A percentile compares a stretch with the other conserved stretches of the same genome.
Conservation (phyloP, 92 coral and sea anemone species). For the Galaxea fascicularis region DNA sequence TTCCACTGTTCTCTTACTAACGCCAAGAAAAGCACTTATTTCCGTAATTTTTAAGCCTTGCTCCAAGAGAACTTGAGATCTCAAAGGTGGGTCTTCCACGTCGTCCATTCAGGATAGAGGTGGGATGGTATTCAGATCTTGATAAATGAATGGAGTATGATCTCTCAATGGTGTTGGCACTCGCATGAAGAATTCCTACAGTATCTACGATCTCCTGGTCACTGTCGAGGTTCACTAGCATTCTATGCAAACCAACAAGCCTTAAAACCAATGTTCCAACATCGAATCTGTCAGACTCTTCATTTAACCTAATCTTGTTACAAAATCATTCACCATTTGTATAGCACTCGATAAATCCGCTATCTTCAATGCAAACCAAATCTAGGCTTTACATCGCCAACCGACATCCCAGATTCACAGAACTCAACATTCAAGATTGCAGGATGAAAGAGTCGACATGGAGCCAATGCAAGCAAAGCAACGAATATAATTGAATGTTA, state of each 20-base stretch:
- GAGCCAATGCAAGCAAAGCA: neutral
- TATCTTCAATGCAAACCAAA: constrained; percentile 11
- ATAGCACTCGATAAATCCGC: constrained; percentile 28
- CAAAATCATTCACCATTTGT: constrained; percentile 25
- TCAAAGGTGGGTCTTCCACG: constrained; percentile 50
- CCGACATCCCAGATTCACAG: constrained; percentile 46
- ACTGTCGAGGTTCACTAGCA: constrained; percentile 41
- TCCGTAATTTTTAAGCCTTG: constrained; percentile 28
- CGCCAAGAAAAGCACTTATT: constrained; percentile 43
- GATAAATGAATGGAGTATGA: neutral
- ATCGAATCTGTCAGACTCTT: constrained; percentile 19
- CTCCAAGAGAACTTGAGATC: constrained; percentile 32
- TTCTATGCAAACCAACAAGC: constrained; percentile 23
- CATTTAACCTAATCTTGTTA: constrained; percentile 15
- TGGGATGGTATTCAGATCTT: constrained; percentile 20
- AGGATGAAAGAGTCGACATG: constrained; percentile 31
- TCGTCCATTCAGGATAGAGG: constrained; percentile 26
- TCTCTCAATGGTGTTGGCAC: constrained; percentile 14
- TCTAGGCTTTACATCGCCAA: constrained; percentile 40
- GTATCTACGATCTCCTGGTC: constrained; percentile 48
- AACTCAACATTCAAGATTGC: constrained; percentile 46
- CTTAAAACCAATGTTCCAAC: constrained; percentile 3
- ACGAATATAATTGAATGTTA: neutral
- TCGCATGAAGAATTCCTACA: constrained; percentile 8
- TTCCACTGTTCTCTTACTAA: constrained; percentile 41